Base-by-base conservation (phyloP, 2,888 invertebrate genomes). In the Philonicus albiceps region DNA sequence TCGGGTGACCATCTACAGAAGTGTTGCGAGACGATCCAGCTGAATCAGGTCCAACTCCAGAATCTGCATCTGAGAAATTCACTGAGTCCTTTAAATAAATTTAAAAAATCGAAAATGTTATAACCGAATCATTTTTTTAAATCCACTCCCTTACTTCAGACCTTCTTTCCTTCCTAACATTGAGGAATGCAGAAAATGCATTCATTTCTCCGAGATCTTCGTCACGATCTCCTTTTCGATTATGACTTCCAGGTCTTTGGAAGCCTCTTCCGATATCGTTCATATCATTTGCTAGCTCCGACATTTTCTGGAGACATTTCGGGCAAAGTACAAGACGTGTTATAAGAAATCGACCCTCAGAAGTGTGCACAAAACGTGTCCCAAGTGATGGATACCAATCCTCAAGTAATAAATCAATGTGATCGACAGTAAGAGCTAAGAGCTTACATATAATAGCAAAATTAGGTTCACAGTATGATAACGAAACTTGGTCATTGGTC, bases 351-450 rank as follows among this genome's bases (percentile, higher is more conserved):
- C 97, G 95, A 0, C 99, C 99, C 90, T 98, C 98, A 0, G 98
- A 98, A 0, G 99, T 99, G 92, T 99, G 99, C 2, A 98, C 98
- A 93, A 99, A 99, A 64, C 99, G 95, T 0, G 98, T 98, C 27
- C 99, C 99, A 86, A 98, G 93, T 0, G 98, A 97, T 0, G 98
- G 99, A 92, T 98, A 99, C 99, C 99, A 99, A 92, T 99, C 99
- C 91, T 99, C 99, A 0, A 99, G 93, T 80, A 99, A 93, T 84
- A 98, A 95, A 92, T 99, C 99, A 88, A 99, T 96, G 91, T 99
- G 98, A 91, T 99, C 99, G 0, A 99, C 97, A 3, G 97, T 95
- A 40, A 98, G 92, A 0, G 98, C 97, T 86, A 98, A 91, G 19
- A 98, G 92, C 90, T 97, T 96, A 0, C 97, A 95, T 88, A 97